Conservation (phyloP, 2,797 vertebrate species). For the Pseudomugil tenellus region DNA sequence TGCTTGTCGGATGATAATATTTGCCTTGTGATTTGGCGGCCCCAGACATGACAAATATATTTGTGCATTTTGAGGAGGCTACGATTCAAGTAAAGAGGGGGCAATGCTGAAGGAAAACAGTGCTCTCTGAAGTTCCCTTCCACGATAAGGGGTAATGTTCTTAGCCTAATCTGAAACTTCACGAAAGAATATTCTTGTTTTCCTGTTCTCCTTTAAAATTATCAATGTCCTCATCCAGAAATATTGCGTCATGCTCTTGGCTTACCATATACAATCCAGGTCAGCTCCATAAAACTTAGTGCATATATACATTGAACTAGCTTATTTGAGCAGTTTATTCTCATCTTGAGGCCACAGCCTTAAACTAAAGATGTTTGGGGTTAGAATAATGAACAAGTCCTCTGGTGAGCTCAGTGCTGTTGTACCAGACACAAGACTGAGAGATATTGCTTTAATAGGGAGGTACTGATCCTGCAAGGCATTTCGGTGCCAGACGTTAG, state of each 20-base stretch:
- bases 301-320: slow-evolving; percentile 58
- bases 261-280: slow-evolving; percentile 55
- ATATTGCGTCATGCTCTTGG: slow-evolving; percentile 55
- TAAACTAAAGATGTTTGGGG: slow-evolving; percentile 66
- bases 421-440: slow-evolving; percentile 72
- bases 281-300: slow-evolving; percentile 68
- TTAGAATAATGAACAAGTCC: slow-evolving; percentile 58
- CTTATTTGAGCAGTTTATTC: slow-evolving; percentile 67
- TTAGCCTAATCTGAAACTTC: slow-evolving; percentile 67
- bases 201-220: slow-evolving; percentile 63
- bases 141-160: slow-evolving; percentile 70
- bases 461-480: slow-evolving; percentile 85
- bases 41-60: slow-evolving; percentile 82
- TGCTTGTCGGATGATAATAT: slow-evolving; percentile 86
- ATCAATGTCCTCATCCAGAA: slow-evolving; percentile 46
- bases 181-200: slow-evolving; percentile 62
- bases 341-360: slow-evolving; percentile 57
- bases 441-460: slow-evolving; percentile 86
- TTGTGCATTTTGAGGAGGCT: slow-evolving; percentile 76
- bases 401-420: slow-evolving; percentile 65
- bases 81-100: slow-evolving; percentile 50
- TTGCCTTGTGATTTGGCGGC: slow-evolving; percentile 76
- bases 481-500: slow-evolving; percentile 84
- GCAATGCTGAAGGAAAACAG: slow-evolving; percentile 40
- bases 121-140: slow-evolving; percentile 44